These are phyloP conservation scores for Zaprionus ornatus DNA, from an alignment of 1,140 invertebrate species.

Conservation along the genomic window DNA sequence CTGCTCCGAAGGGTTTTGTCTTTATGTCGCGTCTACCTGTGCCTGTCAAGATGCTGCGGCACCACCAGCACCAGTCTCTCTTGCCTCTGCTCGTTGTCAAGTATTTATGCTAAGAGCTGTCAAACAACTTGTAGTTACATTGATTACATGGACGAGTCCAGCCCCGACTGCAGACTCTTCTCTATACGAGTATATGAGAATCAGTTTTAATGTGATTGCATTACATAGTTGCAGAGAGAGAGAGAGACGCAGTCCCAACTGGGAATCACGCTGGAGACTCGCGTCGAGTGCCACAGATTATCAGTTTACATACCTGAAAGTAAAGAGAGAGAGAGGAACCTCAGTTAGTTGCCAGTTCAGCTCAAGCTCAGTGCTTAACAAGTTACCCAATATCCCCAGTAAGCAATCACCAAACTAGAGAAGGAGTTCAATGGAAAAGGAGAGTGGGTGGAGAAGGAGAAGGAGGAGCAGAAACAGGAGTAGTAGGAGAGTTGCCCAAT, in stretches of 20 bases:
- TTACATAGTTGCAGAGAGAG: constrained; percentile 51
- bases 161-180: constrained; percentile 21
- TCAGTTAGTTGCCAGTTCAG: constrained; percentile 17
- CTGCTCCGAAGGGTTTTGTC: constrained; percentile 47
- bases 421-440: background rate
- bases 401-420: constrained; percentile 39
- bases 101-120: constrained; percentile 83
- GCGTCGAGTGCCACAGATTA: constrained; percentile 11
- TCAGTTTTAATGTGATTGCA: constrained; percentile 63
- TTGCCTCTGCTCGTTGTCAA: constrained; percentile 53
- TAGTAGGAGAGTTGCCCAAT: constrained; percentile 40
- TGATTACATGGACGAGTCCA: constrained; percentile 59
- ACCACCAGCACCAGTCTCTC: background rate
- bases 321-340: background rate
- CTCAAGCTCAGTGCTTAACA: constrained; percentile 29
- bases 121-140: constrained; percentile 81
- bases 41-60: constrained; percentile 49
- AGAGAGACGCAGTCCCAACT: constrained; percentile 26
- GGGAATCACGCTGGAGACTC: constrained; percentile 36
- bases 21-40: constrained; percentile 64
- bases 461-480: background rate
- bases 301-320: constrained; percentile 46
- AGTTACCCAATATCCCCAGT: constrained; percentile 37
- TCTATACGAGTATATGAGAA: constrained; percentile 38
- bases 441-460: no score